Evolutionary conservation across 2,113 vertebrate genomes (phyloP).

Genomic region (Poeciliopsis occidentalis): DNA sequence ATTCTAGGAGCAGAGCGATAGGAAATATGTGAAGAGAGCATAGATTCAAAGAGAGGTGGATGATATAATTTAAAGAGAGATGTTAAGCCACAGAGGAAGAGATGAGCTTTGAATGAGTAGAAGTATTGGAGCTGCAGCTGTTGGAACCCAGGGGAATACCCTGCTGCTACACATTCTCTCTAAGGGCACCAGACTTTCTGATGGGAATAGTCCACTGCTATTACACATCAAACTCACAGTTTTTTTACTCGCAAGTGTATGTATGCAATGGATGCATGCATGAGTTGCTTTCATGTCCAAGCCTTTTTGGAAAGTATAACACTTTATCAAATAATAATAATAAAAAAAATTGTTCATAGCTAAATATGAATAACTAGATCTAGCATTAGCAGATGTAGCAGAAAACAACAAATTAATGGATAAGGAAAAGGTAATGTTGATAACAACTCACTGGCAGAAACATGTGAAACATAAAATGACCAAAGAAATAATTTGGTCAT

Average conservation of each 20-base stretch:
- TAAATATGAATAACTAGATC: neutral
- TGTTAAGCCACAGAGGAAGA: constrained; percentile 24
- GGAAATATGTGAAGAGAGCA: neutral
- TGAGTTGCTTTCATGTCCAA: too few relatives aligned
- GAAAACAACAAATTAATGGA: too few relatives aligned
- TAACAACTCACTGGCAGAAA: too few relatives aligned
- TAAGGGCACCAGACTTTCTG: constrained; percentile 41
- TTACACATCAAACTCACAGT: too few relatives aligned
- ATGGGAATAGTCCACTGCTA: constrained; percentile 57
- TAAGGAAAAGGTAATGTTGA: too few relatives aligned
- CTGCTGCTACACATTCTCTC: constrained; percentile 44
- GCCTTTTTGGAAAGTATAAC: too few relatives aligned
- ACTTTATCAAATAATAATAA: too few relatives aligned
- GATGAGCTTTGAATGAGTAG: constrained; percentile 11
- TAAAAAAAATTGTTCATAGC: constrained; percentile 1
- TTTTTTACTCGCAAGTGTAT: too few relatives aligned
- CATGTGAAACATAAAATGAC: too few relatives aligned
- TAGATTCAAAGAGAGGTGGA: neutral
- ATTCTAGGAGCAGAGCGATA: neutral
- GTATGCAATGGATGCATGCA: neutral
- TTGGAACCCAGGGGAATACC: constrained; percentile 44
- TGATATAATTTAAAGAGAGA: constrained; percentile 1
- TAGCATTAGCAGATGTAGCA: too few relatives aligned
- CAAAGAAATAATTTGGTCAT: too few relatives aligned
- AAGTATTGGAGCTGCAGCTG: constrained; percentile 33